These are phyloP conservation scores for Hydrolagus affinis DNA, from an alignment of 2,113 vertebrate genomes.

Conservation along the genomic window DNA sequence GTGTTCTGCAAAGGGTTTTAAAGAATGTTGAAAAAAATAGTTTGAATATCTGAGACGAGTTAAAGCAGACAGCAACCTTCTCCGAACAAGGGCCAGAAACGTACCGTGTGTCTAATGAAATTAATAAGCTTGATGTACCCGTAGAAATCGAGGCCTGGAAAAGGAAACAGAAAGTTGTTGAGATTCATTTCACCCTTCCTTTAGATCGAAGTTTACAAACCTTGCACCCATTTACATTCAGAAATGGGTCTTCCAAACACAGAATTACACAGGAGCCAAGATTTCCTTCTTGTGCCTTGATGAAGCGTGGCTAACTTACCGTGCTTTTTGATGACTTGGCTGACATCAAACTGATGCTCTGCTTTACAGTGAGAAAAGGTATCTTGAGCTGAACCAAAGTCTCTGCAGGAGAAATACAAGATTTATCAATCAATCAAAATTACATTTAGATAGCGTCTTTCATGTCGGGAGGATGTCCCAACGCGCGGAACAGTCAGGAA, in stretches of 20 bases:
- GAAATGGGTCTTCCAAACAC: neutral
- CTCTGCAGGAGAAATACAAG: constrained; percentile 48
- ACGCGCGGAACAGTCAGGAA: too few species aligned
- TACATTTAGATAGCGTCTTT: too few species aligned
- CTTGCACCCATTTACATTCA: neutral
- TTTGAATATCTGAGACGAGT: neutral
- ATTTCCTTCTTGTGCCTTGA: neutral
- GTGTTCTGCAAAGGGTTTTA: too few species aligned
- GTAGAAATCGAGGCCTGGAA: constrained; percentile 84
- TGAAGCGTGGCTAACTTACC: constrained; percentile 52
- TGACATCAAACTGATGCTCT: constrained; percentile 67
- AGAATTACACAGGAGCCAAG: neutral
- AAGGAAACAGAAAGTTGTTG: neutral
- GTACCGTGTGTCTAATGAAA: constrained; percentile 76
- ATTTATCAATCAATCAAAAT: too few species aligned
- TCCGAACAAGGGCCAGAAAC: constrained; percentile 38
- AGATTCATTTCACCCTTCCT: neutral
- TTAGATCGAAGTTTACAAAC: neutral
- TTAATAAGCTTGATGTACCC: constrained; percentile 90
- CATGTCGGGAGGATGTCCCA: too few species aligned
- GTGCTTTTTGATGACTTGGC: constrained; percentile 58
- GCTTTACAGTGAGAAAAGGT: constrained; percentile 69
- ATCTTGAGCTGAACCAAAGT: constrained; percentile 59
- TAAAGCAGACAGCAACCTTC: neutral
- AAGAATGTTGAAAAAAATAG: neutral